Evolutionary conservation across 1,140 invertebrate genomes (phyloP), one percentile per base, ranked within the genome.

Genomic region (Calliphora vicina): DNA sequence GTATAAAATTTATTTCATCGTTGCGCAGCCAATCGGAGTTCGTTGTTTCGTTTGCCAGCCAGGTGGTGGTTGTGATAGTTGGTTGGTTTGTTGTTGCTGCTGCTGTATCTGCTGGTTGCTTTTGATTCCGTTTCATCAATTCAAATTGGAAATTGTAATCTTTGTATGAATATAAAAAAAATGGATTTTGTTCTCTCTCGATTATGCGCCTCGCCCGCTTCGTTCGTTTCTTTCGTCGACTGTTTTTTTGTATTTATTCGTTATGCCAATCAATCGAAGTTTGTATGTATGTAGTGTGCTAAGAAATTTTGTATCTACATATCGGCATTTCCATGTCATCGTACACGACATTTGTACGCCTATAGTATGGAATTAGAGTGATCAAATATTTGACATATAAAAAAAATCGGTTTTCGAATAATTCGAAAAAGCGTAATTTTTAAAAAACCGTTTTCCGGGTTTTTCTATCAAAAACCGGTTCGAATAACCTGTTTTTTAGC

Each of bases 1-100:
- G 12, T 45, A 78, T 78, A 78, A 78, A 78, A 78, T 78, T 78
- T 45, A 78, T 78, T 78, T 78, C n/a, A 78, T 43, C n/a, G 74
- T 42, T 78, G 74, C 42, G n/a, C 74, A 78, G 35, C 74, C 74
- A 78, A 78, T 78, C 74, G 35, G 74, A 78, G 6, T 78, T 25
- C 35, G 74, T 78, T 17, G 23, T 43, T 45, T 20, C n/a, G 23
- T 78, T 43, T 25, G 61, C 23, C 61, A 67, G 27, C 42, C 74
- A 78, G 35, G n/a, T 78, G 35, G 74, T 78, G 35, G 74, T 23
- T 78, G 35, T 8, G 35, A 78, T 43, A 27, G 9, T 10, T 23
- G 13, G 29, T 76, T 76, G 50, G 73, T 76, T n/a, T 76, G 73
- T 29, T 43, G 74, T 78, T 23, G n/a, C 25, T 12, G 35, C 17